A percentile compares a stretch with the other conserved stretches of the same genome.
These are phyloP conservation scores for Strigamia crassipes DNA, from an alignment of 2,888 invertebrate genomes.

Conservation along the genomic window DNA sequence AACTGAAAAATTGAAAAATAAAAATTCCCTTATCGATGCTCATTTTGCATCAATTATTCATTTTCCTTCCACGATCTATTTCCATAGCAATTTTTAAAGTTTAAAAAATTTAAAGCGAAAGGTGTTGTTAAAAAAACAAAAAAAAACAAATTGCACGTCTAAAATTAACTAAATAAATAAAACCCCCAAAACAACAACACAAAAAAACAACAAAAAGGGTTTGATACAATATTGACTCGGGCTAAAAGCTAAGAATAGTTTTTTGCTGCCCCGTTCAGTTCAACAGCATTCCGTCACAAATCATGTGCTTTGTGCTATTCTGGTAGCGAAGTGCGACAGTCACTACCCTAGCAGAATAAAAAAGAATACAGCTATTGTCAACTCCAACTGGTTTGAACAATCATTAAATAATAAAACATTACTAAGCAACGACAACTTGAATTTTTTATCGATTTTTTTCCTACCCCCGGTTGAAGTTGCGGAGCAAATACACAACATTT, in stretches of 20 bases:
- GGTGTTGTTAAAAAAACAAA: neutral
- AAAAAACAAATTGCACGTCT: neutral
- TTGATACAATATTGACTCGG: conserved; percentile 7
- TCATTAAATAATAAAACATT: conserved; percentile 22
- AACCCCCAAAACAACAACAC: neutral
- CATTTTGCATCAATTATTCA: neutral
- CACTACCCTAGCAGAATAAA: neutral
- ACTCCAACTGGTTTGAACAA: conserved; percentile 10
- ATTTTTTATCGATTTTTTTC: conserved; percentile 14
- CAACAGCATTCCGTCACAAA: conserved; percentile 20
- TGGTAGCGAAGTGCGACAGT: conserved; percentile 43
- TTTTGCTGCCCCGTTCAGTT: conserved; percentile 15
- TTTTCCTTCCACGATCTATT: neutral
- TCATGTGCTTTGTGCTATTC: conserved; percentile 45
- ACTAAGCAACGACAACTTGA: conserved; percentile 23
- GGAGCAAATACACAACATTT: neutral
- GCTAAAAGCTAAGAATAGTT: conserved; percentile 38
- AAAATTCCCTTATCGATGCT: neutral
- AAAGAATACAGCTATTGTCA: neutral
- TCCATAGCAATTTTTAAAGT: neutral
- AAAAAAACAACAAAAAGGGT: neutral
- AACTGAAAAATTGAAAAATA: too few species aligned
- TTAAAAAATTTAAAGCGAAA: neutral
- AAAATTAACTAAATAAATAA: too few species aligned
- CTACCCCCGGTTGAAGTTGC: neutral